Conservation (phyloP, 2,888 invertebrate genomes). For the Eupithecia dodoneata region DNA sequence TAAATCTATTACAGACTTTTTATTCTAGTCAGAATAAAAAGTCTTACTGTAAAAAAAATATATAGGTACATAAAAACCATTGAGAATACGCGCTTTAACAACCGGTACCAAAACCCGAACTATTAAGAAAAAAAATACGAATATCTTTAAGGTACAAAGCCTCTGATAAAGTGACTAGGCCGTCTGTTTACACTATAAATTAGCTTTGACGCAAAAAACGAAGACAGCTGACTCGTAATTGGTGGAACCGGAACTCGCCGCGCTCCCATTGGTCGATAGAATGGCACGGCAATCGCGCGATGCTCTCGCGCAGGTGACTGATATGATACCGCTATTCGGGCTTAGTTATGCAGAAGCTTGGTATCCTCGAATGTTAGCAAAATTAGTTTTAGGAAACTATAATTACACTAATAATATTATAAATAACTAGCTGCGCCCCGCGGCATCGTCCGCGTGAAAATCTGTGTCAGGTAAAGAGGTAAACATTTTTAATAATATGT, state of each 20-base stretch:
- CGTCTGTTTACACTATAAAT: neutral
- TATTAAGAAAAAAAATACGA: too few species aligned
- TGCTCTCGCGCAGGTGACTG: conserved; percentile 18
- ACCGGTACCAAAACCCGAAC: too few species aligned
- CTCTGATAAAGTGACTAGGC: neutral
- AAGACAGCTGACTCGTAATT: conserved; percentile 27
- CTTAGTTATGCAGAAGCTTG: neutral
- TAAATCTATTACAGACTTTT: neutral
- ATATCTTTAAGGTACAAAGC: neutral
- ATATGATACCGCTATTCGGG: conserved; percentile 9
- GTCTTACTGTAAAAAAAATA: neutral
- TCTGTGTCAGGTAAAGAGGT: too few species aligned
- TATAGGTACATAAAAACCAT: neutral
- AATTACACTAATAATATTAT: too few species aligned
- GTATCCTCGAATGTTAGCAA: too few species aligned
- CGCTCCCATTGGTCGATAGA: conserved; percentile 44
- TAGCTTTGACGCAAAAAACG: conserved; percentile 14
- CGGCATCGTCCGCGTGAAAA: too few species aligned
- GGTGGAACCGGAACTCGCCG: conserved; percentile 17
- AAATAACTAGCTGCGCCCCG: too few species aligned
- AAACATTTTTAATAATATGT: too few species aligned
- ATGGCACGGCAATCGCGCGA: conserved; percentile 50
- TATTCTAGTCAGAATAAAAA: neutral
- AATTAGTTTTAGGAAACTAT: too few species aligned
- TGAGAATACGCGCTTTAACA: neutral